Conservation (phyloP, 2,888 invertebrate species). For the Latrodectus hesperus region DNA sequence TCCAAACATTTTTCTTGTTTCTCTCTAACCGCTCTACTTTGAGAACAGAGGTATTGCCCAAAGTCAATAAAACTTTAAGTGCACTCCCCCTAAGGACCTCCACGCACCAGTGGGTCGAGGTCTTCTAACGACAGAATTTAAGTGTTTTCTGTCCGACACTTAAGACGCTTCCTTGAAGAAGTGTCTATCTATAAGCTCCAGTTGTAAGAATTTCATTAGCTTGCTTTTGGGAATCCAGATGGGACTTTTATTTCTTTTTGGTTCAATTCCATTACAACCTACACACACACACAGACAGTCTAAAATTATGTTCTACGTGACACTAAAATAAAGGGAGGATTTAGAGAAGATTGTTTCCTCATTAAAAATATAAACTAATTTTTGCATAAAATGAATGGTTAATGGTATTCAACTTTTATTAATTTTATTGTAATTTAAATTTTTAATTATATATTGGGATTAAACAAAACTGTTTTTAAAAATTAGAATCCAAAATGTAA, state of each 20-base stretch:
- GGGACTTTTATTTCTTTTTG: slow-evolving; percentile 25
- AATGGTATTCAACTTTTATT: too few relatives aligned
- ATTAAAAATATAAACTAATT: too few relatives aligned
- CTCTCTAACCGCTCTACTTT: not conserved
- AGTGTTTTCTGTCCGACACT: slow-evolving; percentile 36
- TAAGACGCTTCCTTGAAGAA: slow-evolving; percentile 6
- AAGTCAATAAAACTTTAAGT: slow-evolving; percentile 26
- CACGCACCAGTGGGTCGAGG: not conserved
- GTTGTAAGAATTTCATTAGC: slow-evolving; percentile 26
- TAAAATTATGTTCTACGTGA: too few relatives aligned
- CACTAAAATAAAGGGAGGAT: too few relatives aligned
- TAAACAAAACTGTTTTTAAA: too few relatives aligned
- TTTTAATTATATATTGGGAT: too few relatives aligned
- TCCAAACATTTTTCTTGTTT: not conserved
- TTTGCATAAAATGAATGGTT: too few relatives aligned
- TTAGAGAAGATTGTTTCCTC: too few relatives aligned
- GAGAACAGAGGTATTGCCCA: not conserved
- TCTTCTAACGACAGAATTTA: slow-evolving; percentile 21
- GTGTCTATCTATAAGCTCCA: not conserved
- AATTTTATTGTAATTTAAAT: too few relatives aligned
- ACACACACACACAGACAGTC: not conserved
- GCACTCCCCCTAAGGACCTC: not conserved
- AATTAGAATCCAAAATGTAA: too few relatives aligned
- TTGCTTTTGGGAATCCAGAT: slow-evolving; percentile 2
- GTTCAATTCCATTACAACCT: not conserved